phyloP scores from a whole-genome alignment of 2,113 vertebrate species.

The Sturnira hondurensis region DNA sequence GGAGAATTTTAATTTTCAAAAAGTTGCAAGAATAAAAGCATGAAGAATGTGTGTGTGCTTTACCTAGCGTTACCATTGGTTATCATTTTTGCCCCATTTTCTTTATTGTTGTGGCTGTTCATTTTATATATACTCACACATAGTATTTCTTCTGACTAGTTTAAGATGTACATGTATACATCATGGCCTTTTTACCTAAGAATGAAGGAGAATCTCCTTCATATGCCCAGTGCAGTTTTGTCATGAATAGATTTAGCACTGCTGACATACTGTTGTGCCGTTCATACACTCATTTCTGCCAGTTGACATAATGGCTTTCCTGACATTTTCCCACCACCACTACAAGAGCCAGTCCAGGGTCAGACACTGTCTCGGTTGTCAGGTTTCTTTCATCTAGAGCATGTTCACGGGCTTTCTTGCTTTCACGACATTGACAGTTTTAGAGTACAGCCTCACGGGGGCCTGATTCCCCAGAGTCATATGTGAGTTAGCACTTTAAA shows the following conservation, averaged over 20 bases:
- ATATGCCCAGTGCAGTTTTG: not conserved
- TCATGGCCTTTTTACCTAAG: not conserved
- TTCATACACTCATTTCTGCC: not conserved
- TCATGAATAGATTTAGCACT: not conserved
- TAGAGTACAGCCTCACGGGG: not conserved
- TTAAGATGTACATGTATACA: not conserved
- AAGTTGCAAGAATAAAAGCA: not conserved
- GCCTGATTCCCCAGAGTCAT: not conserved
- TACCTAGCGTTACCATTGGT: not conserved
- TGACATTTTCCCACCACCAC: not conserved
- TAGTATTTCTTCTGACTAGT: not conserved
- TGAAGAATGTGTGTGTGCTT: not conserved
- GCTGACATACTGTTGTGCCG: not conserved
- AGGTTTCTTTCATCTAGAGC: not conserved
- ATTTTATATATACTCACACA: not conserved
- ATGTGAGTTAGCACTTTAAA: not conserved
- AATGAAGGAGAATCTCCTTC: not conserved
- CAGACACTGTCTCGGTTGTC: not conserved
- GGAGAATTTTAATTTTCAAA: not conserved
- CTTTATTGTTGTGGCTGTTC: not conserved
- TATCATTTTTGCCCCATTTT: not conserved
- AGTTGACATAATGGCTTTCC: not conserved
- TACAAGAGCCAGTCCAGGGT: not conserved
- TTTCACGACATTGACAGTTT: not conserved
- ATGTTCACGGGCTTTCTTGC: not conserved